These are phyloP conservation scores for Drosophila longiperda DNA, from an alignment of 2,888 invertebrate species.

Conservation along the genomic window DNA sequence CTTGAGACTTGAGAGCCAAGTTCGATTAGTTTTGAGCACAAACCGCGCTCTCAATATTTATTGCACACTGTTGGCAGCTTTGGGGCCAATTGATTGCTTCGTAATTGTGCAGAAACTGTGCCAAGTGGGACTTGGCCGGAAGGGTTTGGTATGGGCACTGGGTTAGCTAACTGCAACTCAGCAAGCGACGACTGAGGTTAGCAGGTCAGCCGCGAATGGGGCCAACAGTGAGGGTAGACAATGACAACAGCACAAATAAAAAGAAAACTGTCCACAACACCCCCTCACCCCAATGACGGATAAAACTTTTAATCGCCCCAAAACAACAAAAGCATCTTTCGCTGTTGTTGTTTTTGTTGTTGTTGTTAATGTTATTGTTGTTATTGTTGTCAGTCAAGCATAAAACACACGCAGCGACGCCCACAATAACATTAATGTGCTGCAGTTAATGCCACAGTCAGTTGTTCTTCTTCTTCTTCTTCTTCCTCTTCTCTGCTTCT, in stretches of 20 bases:
- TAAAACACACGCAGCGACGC: slow-evolving; percentile 63
- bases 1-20: slow-evolving; percentile 36
- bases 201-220: slow-evolving; percentile 80
- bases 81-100: slow-evolving; percentile 70
- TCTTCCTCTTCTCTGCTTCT: background rate
- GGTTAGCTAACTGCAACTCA: slow-evolving; percentile 40
- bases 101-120: slow-evolving; percentile 76
- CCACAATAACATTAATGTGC: slow-evolving; percentile 78
- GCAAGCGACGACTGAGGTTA: slow-evolving; percentile 74
- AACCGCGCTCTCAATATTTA: slow-evolving; percentile 66
- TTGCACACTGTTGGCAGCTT: slow-evolving; percentile 71
- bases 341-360: slow-evolving; percentile 19
- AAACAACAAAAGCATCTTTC: slow-evolving; percentile 66
- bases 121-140: slow-evolving; percentile 60
- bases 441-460: slow-evolving; percentile 71
- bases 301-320: slow-evolving; percentile 79
- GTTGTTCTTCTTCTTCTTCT: slow-evolving; percentile 4
- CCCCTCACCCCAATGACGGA: slow-evolving; percentile 18
- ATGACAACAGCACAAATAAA: slow-evolving; percentile 11
- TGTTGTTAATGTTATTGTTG: slow-evolving; percentile 16
- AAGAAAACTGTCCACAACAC: background rate
- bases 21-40: slow-evolving; percentile 44
- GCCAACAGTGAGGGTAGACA: slow-evolving; percentile 62
- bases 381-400: slow-evolving; percentile 53
- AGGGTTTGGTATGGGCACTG: background rate